Base-by-base conservation (phyloP, 1,140 invertebrate genomes). In the Hirudo medicinalis region DNA sequence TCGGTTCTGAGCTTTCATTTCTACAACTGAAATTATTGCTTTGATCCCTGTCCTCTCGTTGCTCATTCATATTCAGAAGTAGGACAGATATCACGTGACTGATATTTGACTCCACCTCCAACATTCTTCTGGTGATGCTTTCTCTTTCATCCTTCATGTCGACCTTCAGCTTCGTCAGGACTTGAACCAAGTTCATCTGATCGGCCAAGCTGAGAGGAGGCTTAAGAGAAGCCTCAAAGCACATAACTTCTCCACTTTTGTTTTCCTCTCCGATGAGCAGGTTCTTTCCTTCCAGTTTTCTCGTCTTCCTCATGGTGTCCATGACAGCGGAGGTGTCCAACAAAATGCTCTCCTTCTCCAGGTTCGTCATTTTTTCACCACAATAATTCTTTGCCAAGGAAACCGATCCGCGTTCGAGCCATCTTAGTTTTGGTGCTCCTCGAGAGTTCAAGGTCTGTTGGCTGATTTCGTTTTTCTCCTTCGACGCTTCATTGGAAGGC, bases 381-480 rank as follows among this genome's bases (percentile, higher is more conserved):
- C 57, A 22, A n/a, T n/a, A n/a, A 63, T 63, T 63, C 57, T 2
- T 49, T 49, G 43, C 43, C 43, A 49, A 5, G 43, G 43, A 49
- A 17, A 49, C 15, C 9, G 43, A 49, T 17, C 43, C 43, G 43
- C 43, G 43, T 49, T 13, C 11, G 9, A 49, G 43, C 43, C 43
- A 49, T 13, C 11, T 49, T 49, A 49, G 43, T 17, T 49, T 49
- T 17, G 43, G 43, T 9, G 43, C 43, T 15, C 11, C 43, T 49
- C 43, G 43, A 11, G 43, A 5, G 13, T 49, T 49, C 11, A 49
- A 49, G 43, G 9, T 49, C 43, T 49, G 5, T 13, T 49, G 43
- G 15, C 15, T 49, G 43, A 49, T 49, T 49, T 63, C 57, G 57
- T 63, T 63, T 63, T 63, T 63, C 57, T 63, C 29, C 57, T 13